These are phyloP conservation scores for Promerops cafer DNA, from an alignment of 2,113 vertebrate genomes.

Conservation along the genomic window DNA sequence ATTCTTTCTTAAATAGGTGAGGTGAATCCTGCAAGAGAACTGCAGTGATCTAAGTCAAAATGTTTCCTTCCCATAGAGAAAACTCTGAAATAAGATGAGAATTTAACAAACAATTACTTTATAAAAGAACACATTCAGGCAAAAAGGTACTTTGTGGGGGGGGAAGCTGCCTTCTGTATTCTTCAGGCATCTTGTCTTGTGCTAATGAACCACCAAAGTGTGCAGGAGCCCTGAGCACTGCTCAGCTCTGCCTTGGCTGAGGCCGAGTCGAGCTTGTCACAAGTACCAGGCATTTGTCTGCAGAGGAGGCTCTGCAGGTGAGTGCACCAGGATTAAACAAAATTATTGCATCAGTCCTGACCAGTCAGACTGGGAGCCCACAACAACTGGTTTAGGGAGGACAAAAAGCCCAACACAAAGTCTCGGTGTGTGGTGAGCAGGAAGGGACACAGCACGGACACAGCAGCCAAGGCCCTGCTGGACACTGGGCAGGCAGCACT, in stretches of 20 bases:
- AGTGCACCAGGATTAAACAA: neutral
- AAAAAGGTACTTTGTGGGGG: neutral
- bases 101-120: neutral
- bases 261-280: neutral
- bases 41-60: neutral
- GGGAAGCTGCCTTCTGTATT: neutral
- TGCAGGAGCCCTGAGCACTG: accelerated
- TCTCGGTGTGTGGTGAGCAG: neutral
- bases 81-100: neutral
- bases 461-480: neutral
- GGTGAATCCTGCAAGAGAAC: neutral
- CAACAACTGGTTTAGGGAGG: neutral
- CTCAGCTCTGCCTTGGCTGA: neutral
- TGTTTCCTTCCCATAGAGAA: neutral
- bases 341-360: neutral
- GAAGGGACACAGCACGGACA: neutral
- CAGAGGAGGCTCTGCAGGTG: neutral
- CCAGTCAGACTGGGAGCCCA: neutral
- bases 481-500: neutral
- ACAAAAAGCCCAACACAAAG: neutral
- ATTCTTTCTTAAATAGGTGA: neutral
- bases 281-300: neutral
- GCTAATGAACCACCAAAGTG: neutral
- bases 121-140: neutral
- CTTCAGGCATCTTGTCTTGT: neutral